A percentile compares a stretch with the other conserved stretches of the same genome.
phyloP scores from a whole-genome alignment of 2,888 invertebrate genomes.

The Stenodera caucasica region DNA sequence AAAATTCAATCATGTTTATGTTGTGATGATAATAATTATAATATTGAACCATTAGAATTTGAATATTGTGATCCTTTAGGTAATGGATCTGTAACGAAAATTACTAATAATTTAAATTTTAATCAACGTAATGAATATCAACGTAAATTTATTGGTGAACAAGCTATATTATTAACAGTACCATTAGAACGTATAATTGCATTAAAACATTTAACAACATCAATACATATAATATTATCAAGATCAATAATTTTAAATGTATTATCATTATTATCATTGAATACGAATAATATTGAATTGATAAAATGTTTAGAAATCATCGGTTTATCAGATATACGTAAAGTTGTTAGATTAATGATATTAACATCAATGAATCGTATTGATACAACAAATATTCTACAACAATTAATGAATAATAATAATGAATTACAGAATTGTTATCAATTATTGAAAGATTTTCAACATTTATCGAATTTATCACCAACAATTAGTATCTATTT shows the following conservation, averaged over 20 bases:
- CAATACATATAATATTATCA: constrained; percentile 60
- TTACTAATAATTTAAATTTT: constrained; percentile 43
- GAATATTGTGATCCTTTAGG: constrained; percentile 61
- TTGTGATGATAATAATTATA: constrained; percentile 51
- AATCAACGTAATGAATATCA: constrained; percentile 39
- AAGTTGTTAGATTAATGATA: constrained; percentile 63
- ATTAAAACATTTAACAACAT: constrained; percentile 57
- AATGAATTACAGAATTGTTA: constrained; percentile 40
- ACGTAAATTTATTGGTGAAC: constrained; percentile 56
- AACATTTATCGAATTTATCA: constrained; percentile 45
- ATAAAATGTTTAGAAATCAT: constrained; percentile 50
- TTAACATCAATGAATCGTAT: constrained; percentile 62
- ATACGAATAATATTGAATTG: constrained; percentile 46
- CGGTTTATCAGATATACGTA: constrained; percentile 61
- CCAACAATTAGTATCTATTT: constrained; percentile 49
- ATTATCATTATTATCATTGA: constrained; percentile 54
- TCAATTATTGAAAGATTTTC: constrained; percentile 44
- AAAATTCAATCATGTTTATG: constrained; percentile 48
- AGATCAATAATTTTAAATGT: constrained; percentile 61
- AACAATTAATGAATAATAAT: constrained; percentile 33
- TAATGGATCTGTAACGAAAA: constrained; percentile 53
- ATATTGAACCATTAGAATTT: constrained; percentile 53
- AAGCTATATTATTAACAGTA: constrained; percentile 56
- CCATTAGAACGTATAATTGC: constrained; percentile 59
- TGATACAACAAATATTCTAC: constrained; percentile 31